Conservation (phyloP, 2,797 vertebrate species). For the Monodelphis domestica region DNA sequence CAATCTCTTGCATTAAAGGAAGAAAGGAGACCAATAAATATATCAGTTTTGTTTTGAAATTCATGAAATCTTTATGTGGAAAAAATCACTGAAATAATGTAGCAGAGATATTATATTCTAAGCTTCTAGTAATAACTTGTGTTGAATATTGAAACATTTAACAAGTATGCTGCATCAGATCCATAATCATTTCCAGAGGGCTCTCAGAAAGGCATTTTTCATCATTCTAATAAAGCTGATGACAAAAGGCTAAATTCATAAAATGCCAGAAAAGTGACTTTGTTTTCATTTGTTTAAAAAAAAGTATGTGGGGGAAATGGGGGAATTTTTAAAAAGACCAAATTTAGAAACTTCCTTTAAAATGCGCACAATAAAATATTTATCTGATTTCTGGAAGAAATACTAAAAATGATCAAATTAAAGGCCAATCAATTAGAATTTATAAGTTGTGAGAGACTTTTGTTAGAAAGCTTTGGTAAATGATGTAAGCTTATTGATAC, state of each 20-base stretch:
- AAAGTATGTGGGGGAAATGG: background rate
- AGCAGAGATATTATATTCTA: slow-evolving; percentile 54
- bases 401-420: slow-evolving; percentile 50
- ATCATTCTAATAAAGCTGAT: slow-evolving; percentile 63
- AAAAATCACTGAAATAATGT: slow-evolving; percentile 66
- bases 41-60: slow-evolving; percentile 57
- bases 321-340: slow-evolving; percentile 13
- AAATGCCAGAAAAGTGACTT: slow-evolving; percentile 37
- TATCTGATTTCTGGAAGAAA: slow-evolving; percentile 37
- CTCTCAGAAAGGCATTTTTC: slow-evolving; percentile 48
- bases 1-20: slow-evolving; percentile 28
- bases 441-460: slow-evolving; percentile 5
- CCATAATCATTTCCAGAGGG: slow-evolving; percentile 59
- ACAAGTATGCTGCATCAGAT: slow-evolving; percentile 69
- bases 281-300: background rate
- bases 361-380: slow-evolving; percentile 43
- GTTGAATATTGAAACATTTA: slow-evolving; percentile 68
- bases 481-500: background rate
- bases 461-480: slow-evolving; percentile 22
- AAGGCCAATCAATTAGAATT: slow-evolving; percentile 47
- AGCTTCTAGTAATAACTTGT: slow-evolving; percentile 64
- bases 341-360: slow-evolving; percentile 21
- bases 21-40: slow-evolving; percentile 42
- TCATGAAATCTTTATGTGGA: slow-evolving; percentile 68
- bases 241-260: slow-evolving; percentile 57